A percentile compares a stretch with the other conserved stretches of the same genome.
phyloP scores from a whole-genome alignment of 1,140 invertebrate species.

The Mesaphorura yosii region DNA sequence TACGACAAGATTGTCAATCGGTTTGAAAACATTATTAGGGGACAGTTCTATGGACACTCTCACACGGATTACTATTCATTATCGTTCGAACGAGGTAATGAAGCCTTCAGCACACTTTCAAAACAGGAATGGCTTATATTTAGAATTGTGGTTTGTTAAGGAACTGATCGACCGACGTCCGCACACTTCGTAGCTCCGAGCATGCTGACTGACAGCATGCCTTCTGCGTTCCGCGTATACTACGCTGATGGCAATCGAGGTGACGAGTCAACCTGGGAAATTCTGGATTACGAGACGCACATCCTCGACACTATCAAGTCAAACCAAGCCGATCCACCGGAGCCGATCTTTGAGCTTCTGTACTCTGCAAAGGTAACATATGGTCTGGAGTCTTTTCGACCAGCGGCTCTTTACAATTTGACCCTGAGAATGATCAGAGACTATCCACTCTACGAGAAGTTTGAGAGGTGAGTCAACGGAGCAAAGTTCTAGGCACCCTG shows the following conservation, averaged over 20 bases:
- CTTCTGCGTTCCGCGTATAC: constrained; percentile 20
- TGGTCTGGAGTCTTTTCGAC: constrained; percentile 38
- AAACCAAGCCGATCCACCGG: constrained; percentile 42
- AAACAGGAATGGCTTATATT: too few species aligned
- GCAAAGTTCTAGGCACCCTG: too few species aligned
- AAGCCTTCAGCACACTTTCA: too few species aligned
- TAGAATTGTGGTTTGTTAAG: neutral
- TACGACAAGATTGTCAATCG: constrained; percentile 36
- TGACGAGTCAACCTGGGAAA: constrained; percentile 36
- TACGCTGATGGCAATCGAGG: constrained; percentile 19
- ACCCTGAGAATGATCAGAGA: constrained; percentile 34
- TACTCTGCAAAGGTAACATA: constrained; percentile 57
- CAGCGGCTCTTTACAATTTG: constrained; percentile 35
- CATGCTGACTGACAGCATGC: constrained; percentile 3
- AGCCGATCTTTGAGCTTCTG: constrained; percentile 41
- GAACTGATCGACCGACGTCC: neutral
- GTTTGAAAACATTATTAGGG: constrained; percentile 28
- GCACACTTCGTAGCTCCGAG: constrained; percentile 8
- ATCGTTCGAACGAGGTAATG: constrained; percentile 16
- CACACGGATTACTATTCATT: constrained; percentile 19
- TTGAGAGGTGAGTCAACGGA: too few species aligned
- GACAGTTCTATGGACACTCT: constrained; percentile 20
- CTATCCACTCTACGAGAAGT: too few species aligned
- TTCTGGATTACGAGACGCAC: constrained; percentile 58
- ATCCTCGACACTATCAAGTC: constrained; percentile 64